Evolutionary conservation across 2,797 vertebrate genomes (phyloP).

Genomic region (Mormyrus proboscirostris): DNA sequence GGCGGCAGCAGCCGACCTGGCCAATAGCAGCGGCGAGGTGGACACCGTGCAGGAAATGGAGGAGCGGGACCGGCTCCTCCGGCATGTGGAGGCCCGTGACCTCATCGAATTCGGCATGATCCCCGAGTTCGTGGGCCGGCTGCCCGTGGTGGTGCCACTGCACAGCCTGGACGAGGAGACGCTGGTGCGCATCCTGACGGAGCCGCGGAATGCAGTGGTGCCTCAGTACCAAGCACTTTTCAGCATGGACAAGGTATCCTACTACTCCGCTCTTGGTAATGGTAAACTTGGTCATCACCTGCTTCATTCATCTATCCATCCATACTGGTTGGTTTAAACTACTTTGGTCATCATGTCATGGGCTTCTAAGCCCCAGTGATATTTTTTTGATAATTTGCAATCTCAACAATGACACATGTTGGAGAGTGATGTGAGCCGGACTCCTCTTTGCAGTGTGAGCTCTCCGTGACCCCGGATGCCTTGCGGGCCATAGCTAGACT

Average conservation of each 20-base stretch:
- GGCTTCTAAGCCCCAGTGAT: not conserved
- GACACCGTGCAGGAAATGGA: constrained; percentile 84
- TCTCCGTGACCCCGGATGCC: constrained; percentile 85
- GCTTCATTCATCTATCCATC: not conserved
- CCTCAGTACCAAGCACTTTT: constrained; percentile 96
- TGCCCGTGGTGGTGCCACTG: constrained; percentile 91
- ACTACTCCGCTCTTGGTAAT: not conserved
- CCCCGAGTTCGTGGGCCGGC: constrained; percentile 91
- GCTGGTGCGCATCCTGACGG: constrained; percentile 86
- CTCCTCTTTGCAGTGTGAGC: constrained; percentile 72
- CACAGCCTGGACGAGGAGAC: constrained; percentile 92
- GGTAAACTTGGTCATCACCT: no score
- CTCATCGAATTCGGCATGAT: constrained; percentile 99
- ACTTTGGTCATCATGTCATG: not conserved
- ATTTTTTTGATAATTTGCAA: not conserved
- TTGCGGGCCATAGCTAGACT: constrained; percentile 85
- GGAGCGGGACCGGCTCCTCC: constrained; percentile 86
- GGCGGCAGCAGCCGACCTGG: constrained; percentile 85
- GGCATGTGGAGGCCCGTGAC: constrained; percentile 84
- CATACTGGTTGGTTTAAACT: not conserved
- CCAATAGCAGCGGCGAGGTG: constrained; percentile 78
- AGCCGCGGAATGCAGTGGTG: constrained; percentile 90
- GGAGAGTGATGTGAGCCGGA: not conserved
- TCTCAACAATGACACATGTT: not conserved
- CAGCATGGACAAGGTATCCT: constrained; percentile 97